phyloP scores from a whole-genome alignment of 2,888 invertebrate species.

The Drosophila austrosaltans region DNA sequence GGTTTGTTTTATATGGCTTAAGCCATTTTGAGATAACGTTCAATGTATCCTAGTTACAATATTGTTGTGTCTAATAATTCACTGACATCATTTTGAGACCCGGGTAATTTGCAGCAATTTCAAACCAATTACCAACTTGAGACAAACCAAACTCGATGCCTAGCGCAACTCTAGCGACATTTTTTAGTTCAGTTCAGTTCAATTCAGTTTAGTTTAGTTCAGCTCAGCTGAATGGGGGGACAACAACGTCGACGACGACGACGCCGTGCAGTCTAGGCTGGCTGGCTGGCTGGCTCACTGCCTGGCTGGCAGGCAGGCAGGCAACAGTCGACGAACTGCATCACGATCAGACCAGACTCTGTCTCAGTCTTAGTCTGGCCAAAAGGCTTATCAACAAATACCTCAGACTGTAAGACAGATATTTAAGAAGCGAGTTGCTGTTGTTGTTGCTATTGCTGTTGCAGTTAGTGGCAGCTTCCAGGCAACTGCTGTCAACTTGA shows the following conservation, averaged over 20 bases:
- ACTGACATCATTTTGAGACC: conserved; percentile 14
- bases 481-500: conserved; percentile 60
- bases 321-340: conserved; percentile 40
- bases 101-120: conserved; percentile 11
- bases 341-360: conserved; percentile 35
- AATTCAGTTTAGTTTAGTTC: conserved; percentile 11
- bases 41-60: neutral
- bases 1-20: neutral
- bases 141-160: conserved; percentile 8
- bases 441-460: neutral
- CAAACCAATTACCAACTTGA: conserved; percentile 6
- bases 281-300: conserved; percentile 47
- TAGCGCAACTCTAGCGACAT: conserved; percentile 32
- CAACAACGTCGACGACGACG: neutral
- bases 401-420: conserved; percentile 64
- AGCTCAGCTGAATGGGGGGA: conserved; percentile 33
- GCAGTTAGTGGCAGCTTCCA: conserved; percentile 40
- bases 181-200: conserved; percentile 5
- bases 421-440: conserved; percentile 63
- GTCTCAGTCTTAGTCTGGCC: conserved; percentile 52
- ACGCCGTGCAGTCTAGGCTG: conserved; percentile 74
- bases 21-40: neutral
- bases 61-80: conserved; percentile 3
- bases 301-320: conserved; percentile 32
- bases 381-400: conserved; percentile 76